phyloP scores from a whole-genome alignment of 1,140 invertebrate genomes.

The Apocrypta bakeri region DNA sequence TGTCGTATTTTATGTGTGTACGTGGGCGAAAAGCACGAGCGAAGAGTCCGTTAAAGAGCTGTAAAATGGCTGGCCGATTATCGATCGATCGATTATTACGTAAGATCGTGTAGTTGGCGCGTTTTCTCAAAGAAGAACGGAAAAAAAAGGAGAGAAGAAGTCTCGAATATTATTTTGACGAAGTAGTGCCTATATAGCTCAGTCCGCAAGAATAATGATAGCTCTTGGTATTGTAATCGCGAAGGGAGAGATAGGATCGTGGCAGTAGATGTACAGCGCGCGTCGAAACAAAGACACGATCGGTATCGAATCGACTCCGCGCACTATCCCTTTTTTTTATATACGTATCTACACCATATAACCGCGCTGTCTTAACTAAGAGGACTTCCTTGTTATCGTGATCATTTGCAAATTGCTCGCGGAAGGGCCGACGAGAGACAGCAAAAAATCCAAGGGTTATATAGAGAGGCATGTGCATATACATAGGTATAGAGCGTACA shows the following conservation, averaged over 20 bases:
- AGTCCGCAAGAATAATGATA: neutral
- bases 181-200: too few species aligned
- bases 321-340: neutral
- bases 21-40: neutral
- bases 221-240: neutral
- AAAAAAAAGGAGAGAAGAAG: too few species aligned
- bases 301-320: neutral
- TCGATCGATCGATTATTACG: neutral
- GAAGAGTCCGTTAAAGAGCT: neutral
- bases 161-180: too few species aligned
- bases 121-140: neutral
- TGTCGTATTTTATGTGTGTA: too few species aligned
- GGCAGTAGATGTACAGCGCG: neutral
- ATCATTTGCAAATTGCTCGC: slow-evolving; percentile 19
- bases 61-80: neutral
- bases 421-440: neutral
- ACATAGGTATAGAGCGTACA: neutral
- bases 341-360: neutral
- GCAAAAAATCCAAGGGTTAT: neutral
- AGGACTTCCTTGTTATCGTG: slow-evolving; percentile 28
- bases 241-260: neutral
- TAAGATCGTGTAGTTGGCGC: neutral
- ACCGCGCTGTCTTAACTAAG: neutral
- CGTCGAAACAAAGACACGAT: neutral
- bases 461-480: too few species aligned